phyloP scores from a whole-genome alignment of 2,797 vertebrate genomes.

The Cossypha niveicapilla region DNA sequence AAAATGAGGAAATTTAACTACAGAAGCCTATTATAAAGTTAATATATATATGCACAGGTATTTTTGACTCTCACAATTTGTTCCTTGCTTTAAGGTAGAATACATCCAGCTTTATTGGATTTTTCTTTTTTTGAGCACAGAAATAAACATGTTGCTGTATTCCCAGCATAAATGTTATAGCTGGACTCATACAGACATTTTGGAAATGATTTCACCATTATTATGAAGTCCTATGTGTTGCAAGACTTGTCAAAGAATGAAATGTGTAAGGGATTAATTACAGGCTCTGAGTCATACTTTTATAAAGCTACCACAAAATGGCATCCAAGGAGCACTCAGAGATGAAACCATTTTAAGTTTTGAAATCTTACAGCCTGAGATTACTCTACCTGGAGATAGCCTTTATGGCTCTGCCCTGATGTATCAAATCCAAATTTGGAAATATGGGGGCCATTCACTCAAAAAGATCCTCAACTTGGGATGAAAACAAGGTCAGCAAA shows the following conservation, averaged over 20 bases:
- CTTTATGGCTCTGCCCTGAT: background rate
- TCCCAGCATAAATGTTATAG: background rate
- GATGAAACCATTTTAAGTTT: background rate
- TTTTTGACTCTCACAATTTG: background rate
- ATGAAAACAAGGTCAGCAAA: background rate
- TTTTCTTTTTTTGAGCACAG: background rate
- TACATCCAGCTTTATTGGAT: background rate
- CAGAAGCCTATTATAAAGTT: background rate
- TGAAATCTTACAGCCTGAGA: background rate
- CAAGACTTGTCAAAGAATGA: background rate
- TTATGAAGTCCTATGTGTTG: background rate
- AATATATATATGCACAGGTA: background rate
- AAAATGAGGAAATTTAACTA: background rate
- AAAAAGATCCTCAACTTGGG: background rate
- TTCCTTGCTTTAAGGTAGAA: background rate
- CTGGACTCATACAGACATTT: background rate
- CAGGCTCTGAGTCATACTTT: background rate
- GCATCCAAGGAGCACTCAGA: background rate
- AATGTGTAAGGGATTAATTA: slow-evolving; percentile 25
- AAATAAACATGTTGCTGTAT: background rate
- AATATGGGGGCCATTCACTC: background rate
- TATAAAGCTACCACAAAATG: background rate
- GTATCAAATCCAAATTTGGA: background rate
- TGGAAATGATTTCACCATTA: background rate
- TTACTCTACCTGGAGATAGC: background rate